A percentile compares a stretch with the other conserved stretches of the same genome.
Conservation (phyloP, 2,888 invertebrate species). For the Onthophagus sagittarius region DNA sequence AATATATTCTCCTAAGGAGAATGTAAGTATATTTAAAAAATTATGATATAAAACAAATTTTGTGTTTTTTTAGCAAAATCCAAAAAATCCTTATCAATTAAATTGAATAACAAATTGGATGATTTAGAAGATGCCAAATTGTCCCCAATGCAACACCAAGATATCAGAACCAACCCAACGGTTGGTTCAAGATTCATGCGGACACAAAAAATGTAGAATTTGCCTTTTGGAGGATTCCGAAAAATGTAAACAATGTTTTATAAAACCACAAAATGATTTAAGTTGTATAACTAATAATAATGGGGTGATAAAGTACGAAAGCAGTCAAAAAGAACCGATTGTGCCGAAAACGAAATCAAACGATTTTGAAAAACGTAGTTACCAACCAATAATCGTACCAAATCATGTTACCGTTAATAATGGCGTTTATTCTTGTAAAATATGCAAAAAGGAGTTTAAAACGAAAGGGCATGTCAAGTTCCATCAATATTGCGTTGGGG, state of each 20-base stretch:
- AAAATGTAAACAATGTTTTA: slow-evolving; percentile 58
- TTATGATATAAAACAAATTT: too few relatives aligned
- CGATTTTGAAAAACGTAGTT: slow-evolving; percentile 27
- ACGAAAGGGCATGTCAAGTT: slow-evolving; percentile 65
- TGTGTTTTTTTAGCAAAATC: too few relatives aligned
- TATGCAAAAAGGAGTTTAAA: slow-evolving; percentile 65
- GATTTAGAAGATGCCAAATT: slow-evolving; percentile 20
- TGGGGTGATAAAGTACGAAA: slow-evolving; percentile 13
- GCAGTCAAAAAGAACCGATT: not conserved
- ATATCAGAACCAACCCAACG: slow-evolving; percentile 53
- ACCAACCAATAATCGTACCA: slow-evolving; percentile 35
- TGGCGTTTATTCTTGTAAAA: slow-evolving; percentile 60
- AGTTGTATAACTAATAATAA: slow-evolving; percentile 6
- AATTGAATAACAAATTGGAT: not conserved
- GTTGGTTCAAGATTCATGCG: slow-evolving; percentile 69
- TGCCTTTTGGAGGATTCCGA: slow-evolving; percentile 66
- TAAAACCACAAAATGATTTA: slow-evolving; percentile 20
- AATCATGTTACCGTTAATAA: slow-evolving; percentile 40
- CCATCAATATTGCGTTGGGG: slow-evolving; percentile 60
- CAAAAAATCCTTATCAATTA: not conserved
- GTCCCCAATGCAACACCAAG: slow-evolving; percentile 22
- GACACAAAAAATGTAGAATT: slow-evolving; percentile 70
- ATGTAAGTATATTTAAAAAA: too few relatives aligned
- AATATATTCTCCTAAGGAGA: too few relatives aligned
- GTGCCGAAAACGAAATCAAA: not conserved